phyloP scores from a whole-genome alignment of 2,113 vertebrate genomes.

The Engraulis encrasicolus region DNA sequence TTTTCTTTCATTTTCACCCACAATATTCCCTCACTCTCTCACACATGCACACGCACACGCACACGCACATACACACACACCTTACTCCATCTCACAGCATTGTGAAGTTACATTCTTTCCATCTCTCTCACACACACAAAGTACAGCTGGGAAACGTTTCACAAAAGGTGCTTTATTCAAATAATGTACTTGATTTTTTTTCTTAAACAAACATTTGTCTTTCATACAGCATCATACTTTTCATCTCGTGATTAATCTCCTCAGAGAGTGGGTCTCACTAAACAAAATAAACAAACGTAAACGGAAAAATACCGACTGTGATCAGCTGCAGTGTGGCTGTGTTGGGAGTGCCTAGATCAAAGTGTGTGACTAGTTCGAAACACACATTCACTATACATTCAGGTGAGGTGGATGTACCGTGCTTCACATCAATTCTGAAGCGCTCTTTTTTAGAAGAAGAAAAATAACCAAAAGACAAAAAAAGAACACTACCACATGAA shows the following conservation, averaged over 20 bases:
- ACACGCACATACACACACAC: too few relatives aligned
- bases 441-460: neutral
- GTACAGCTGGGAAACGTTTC: constrained; percentile 49
- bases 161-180: constrained; percentile 82
- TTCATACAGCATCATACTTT: constrained; percentile 51
- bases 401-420: neutral
- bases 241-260: neutral
- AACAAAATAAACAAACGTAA: constrained; percentile 60
- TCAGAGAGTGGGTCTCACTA: constrained; percentile 62
- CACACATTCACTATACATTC: neutral
- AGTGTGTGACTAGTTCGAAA: neutral
- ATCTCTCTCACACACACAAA: neutral
- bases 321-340: neutral
- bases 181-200: constrained; percentile 53
- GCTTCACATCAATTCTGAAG: neutral
- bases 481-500: neutral
- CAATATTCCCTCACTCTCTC: neutral
- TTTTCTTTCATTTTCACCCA: too few relatives aligned
- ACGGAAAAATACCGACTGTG: constrained; percentile 27
- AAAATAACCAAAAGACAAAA: neutral
- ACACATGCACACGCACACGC: neutral
- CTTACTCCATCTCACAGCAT: too few relatives aligned
- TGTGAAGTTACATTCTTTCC: neutral
- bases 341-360: neutral
- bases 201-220: constrained; percentile 67